Evolutionary conservation across 1,140 invertebrate species (phyloP), one percentile per base, ranked within the genome.

Genomic region (Lordiphosa collinella): DNA sequence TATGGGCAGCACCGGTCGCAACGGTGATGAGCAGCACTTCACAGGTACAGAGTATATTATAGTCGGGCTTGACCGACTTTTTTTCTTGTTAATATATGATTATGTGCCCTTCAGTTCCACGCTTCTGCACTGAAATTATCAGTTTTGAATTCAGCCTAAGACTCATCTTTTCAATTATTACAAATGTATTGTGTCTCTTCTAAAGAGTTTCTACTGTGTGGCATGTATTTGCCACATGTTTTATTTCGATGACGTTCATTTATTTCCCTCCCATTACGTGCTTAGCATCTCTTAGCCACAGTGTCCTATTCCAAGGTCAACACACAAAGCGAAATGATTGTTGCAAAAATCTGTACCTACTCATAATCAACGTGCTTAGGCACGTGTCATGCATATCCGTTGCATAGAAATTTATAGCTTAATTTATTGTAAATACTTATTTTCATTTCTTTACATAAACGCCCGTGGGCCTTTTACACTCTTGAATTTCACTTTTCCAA

Each of bases 301-400:
- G 18, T 32, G 6, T 67, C 40, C 50, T 32, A 65, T 47, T 46
- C 13, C 52, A 67, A 65, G 46, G 63, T 67, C 44, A 67, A 11
- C 18, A 14, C 16, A 48, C n/a, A 47, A 25, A 11, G 6, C 13
- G 25, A 18, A 18, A 10, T 55, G 34, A 36, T 12, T 31, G 10
- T 31, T 44, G 41, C 31, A 35, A 49, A 36, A 18, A 12, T 10
- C 4, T 16, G 37, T 46, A 9, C 8, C 9, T 22, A 35, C 35
- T 31, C n/a, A 34, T 18, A 36, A 12, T 6, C 10, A 11, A 12
- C 18, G 22, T 10, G n/a, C 7, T 2, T 6, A 9, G 5, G 29
- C 49, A 40, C 18, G 12, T 41, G 18, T 41, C 22, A 4, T 12
- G 16, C 36, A 34, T 32, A 49, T 36, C 9, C 29, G n/a, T 13